These are phyloP conservation scores for Salpingus planirostris DNA, from an alignment of 2,888 invertebrate genomes.

Conservation along the genomic window DNA sequence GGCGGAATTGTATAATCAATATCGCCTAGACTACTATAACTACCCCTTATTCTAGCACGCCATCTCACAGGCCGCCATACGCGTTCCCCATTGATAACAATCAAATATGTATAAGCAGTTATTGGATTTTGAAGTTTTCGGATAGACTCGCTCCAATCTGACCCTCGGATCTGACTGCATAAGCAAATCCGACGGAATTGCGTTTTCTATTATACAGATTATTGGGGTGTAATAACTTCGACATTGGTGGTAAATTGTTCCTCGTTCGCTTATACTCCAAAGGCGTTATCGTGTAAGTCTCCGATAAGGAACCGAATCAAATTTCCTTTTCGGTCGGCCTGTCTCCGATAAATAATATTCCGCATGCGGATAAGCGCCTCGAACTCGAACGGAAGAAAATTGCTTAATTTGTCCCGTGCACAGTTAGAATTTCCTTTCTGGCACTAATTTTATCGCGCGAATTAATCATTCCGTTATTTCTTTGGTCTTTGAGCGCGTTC, in stretches of 20 bases:
- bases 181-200: conserved; percentile 2
- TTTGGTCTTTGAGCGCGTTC: too few species aligned
- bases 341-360: too few species aligned
- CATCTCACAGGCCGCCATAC: conserved; percentile 13
- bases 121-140: conserved; percentile 13
- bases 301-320: background rate
- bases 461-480: too few species aligned
- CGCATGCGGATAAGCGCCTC: too few species aligned
- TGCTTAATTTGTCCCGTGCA: too few species aligned
- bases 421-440: too few species aligned
- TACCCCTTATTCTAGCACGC: conserved; percentile 16
- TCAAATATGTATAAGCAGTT: conserved; percentile 15
- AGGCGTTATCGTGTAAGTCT: too few species aligned
- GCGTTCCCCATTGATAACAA: conserved; percentile 13
- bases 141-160: too few species aligned
- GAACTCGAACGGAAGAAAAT: too few species aligned
- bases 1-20: conserved; percentile 24
- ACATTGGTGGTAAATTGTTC: background rate
- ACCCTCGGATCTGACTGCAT: conserved; percentile 5
- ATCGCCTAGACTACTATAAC: conserved; percentile 20
- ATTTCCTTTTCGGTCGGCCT: background rate
- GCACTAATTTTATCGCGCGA: too few species aligned
- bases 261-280: background rate
- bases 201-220: conserved; percentile 9
- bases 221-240: conserved; percentile 8